phyloP scores from a whole-genome alignment of 2,888 invertebrate genomes.

The Harpalus rubripes region DNA sequence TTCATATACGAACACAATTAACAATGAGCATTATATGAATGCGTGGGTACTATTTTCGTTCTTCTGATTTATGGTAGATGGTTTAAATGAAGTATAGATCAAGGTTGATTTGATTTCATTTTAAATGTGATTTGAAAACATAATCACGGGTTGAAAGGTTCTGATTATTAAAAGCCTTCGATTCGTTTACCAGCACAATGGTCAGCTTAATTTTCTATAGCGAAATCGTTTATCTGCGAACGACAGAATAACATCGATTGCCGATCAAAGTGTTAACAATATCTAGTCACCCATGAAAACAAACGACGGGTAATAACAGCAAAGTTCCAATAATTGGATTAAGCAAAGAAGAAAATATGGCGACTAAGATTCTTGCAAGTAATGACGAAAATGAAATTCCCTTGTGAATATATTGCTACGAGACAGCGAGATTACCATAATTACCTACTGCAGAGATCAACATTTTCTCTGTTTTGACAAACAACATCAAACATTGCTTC shows the following conservation, averaged over 20 bases:
- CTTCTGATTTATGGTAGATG: background rate
- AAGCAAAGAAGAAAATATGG: conserved; percentile 14
- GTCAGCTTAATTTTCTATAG: conserved; percentile 44
- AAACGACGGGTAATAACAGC: conserved; percentile 18
- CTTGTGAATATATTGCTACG: conserved; percentile 28
- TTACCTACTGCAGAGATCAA: conserved; percentile 62
- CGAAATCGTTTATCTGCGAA: conserved; percentile 45
- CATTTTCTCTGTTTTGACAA: conserved; percentile 65
- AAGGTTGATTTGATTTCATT: conserved; percentile 48
- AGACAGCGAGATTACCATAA: conserved; percentile 61
- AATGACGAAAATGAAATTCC: conserved; percentile 42
- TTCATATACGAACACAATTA: background rate
- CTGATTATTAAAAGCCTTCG: conserved; percentile 47
- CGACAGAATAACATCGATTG: conserved; percentile 35
- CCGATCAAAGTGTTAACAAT: conserved; percentile 44
- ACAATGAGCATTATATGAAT: background rate
- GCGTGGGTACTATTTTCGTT: background rate
- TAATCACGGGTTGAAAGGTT: conserved; percentile 41
- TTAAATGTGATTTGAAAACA: conserved; percentile 41
- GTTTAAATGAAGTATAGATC: conserved; percentile 34
- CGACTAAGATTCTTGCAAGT: conserved; percentile 13
- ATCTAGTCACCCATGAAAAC: conserved; percentile 32
- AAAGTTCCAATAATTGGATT: conserved; percentile 9
- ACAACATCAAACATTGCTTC: conserved; percentile 63
- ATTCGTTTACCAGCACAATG: conserved; percentile 38